A percentile compares a stretch with the other conserved stretches of the same genome.
Conservation (phyloP, 2,113 vertebrate genomes). For the Ameiurus melas region DNA sequence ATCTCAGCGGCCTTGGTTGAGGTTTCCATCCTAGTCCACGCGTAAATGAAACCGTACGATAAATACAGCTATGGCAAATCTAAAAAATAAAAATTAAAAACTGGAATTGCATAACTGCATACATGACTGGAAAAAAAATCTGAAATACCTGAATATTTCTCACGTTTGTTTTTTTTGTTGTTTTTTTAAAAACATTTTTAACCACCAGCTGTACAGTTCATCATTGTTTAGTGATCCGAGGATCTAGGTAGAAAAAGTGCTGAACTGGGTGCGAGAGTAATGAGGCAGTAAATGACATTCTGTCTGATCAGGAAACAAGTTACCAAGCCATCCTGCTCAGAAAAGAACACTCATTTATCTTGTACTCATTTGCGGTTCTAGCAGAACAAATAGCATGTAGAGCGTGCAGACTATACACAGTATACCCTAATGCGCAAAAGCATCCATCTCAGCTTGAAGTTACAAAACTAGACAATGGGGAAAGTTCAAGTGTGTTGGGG, state of each 20-base stretch:
- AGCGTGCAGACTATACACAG: neutral
- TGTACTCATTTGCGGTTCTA: neutral
- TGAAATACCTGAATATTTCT: neutral
- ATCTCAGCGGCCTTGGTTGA: neutral
- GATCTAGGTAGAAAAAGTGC: neutral
- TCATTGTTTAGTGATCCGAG: neutral
- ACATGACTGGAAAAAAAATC: neutral
- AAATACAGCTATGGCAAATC: neutral
- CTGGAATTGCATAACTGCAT: neutral
- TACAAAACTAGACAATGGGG: neutral
- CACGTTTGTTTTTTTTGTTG: neutral
- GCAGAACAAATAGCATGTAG: neutral
- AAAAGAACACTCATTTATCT: neutral
- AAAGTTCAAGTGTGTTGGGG: neutral
- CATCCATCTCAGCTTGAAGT: neutral
- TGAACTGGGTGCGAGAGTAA: neutral
- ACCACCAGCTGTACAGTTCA: neutral
- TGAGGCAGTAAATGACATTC: slow-evolving; percentile 9
- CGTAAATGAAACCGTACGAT: neutral
- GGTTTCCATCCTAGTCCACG: neutral
- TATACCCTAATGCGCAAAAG: neutral
- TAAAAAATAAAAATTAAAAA: neutral
- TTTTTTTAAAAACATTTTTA: neutral
- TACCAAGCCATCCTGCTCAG: neutral
- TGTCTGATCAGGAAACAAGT: neutral